These are phyloP conservation scores for Pollachius pollachius DNA, from an alignment of 2,113 vertebrate species.

Conservation along the genomic window DNA sequence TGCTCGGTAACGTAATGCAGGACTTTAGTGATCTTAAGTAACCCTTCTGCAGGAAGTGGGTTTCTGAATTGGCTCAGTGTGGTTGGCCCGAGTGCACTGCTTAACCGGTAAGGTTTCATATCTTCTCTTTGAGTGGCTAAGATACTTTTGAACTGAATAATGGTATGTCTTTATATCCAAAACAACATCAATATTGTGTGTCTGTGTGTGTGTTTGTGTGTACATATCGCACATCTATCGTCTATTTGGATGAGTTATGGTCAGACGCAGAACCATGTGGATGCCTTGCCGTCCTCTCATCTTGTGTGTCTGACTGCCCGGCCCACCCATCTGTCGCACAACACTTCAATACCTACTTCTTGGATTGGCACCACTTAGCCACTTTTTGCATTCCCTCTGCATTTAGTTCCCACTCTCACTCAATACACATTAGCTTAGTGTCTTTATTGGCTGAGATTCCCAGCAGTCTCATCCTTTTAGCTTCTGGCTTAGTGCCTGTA, in stretches of 20 bases:
- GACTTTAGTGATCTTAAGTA: conserved; percentile 8
- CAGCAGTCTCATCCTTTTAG: conserved; percentile 64
- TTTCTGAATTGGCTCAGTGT: conserved; percentile 15
- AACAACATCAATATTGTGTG: not conserved
- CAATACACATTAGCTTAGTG: conserved; percentile 56
- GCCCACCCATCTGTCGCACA: conserved; percentile 28
- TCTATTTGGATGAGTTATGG: not conserved
- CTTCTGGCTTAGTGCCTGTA: conserved; percentile 48
- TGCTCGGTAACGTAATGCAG: conserved; percentile 23
- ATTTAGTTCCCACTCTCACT: conserved; percentile 52
- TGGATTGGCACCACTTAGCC: conserved; percentile 48
- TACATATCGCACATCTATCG: not conserved
- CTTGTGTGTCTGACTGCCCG: too few species aligned
- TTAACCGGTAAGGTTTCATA: conserved; percentile 50
- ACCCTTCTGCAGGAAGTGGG: not conserved
- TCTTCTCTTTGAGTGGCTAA: too few species aligned
- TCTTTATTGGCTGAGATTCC: conserved; percentile 48
- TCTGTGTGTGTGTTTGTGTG: too few species aligned
- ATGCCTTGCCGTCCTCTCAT: too few species aligned
- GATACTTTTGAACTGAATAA: too few species aligned
- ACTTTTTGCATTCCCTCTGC: conserved; percentile 13
- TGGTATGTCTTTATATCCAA: too few species aligned
- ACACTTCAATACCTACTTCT: conserved; percentile 31
- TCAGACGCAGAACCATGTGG: too few species aligned
- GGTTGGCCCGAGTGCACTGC: conserved; percentile 25